Base-by-base conservation (phyloP, 1,140 invertebrate species). In the Drosophila nigrodunni region DNA sequence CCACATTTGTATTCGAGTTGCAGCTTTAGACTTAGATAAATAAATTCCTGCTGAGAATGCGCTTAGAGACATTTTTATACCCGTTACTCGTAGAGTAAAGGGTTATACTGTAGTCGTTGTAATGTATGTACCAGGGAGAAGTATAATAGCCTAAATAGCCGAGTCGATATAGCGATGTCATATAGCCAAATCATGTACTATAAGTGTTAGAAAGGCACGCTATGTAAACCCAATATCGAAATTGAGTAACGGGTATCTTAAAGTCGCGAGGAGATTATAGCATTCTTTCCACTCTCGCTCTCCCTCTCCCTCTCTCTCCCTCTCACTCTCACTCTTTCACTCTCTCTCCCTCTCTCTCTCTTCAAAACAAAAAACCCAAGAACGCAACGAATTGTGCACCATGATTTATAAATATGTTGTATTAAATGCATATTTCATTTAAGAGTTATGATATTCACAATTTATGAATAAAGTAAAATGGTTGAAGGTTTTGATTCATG, bases 401-500 rank as follows among this genome's bases (percentile, higher is more conserved):
- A 57, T 57, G n/a, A 57, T 41, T 57, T 15, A 57, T 21, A 57
- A 57, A 57, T 57, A 57, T 59, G 44, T 44, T 59, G 7, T 41
- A 59, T 44, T 59, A 25, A 25, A 52, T 49, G 13, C 43, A 35
- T 13, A n/a, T 25, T 47, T 6, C 21, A 8, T 30, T 21, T n/a
- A 7, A 55, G 60, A 71, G 35, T 39, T 70, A 70, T 62, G 58
- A 18, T 15, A 15, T 30, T 39, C 41, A 55, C 44, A 44, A 61
- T 52, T 60, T 67, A 52, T 61, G 15, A 55, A 62, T 54, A 30
- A 8, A 30, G 25, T 30, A 30, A 37, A 50, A 54, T 54, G 44
- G 46, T 47, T 46, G 47, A 64, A 68, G 47, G 34, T 30, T 64
- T 7, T 44, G 30, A 64, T 64, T 71, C 55, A 71, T 64, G 50